Percentiles rank a stretch among this genome's conserved stretches.
These are phyloP conservation scores for Lordiphosa stackelbergi DNA, from an alignment of 1,140 invertebrate genomes.

Conservation along the genomic window DNA sequence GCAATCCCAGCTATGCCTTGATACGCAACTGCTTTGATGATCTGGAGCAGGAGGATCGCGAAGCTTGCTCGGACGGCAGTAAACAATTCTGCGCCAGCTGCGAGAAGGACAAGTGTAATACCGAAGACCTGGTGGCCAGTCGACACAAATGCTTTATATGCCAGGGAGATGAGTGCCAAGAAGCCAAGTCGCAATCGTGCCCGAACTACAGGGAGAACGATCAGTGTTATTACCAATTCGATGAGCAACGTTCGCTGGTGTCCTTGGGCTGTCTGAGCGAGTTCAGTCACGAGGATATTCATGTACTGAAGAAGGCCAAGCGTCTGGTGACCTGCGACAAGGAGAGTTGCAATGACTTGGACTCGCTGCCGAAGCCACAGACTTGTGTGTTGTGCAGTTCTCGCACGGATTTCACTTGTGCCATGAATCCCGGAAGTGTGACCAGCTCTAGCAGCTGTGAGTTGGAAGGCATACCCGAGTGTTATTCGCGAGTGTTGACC, in stretches of 20 bases:
- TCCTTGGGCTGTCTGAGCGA: constrained; percentile 51
- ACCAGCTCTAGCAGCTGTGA: constrained; percentile 29
- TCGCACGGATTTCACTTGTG: constrained; percentile 58
- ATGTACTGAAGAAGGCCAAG: constrained; percentile 40
- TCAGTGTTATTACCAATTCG: constrained; percentile 56
- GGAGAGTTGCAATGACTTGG: constrained; percentile 54
- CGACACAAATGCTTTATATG: constrained; percentile 59
- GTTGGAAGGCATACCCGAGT: constrained; percentile 47
- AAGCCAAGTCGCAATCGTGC: constrained; percentile 29
- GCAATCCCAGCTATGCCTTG: constrained; percentile 51
- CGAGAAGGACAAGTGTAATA: constrained; percentile 45
- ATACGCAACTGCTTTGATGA: constrained; percentile 62
- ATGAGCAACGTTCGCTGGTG: constrained; percentile 44
- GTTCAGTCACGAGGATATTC: constrained; percentile 48
- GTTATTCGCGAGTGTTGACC: constrained; percentile 52
- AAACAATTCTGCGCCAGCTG: constrained; percentile 49
- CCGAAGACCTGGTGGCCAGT: constrained; percentile 37
- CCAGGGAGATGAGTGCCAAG: constrained; percentile 52
- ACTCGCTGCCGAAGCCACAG: constrained; percentile 37
- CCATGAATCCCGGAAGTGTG: constrained; percentile 40
- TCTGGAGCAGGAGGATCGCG: constrained; percentile 51
- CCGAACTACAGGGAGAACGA: constrained; percentile 51
- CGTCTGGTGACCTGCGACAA: constrained; percentile 45
- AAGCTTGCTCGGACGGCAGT: constrained; percentile 29
- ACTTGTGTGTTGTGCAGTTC: constrained; percentile 59